Base-by-base conservation (phyloP, 2,888 invertebrate genomes). In the Luperina testacea region DNA sequence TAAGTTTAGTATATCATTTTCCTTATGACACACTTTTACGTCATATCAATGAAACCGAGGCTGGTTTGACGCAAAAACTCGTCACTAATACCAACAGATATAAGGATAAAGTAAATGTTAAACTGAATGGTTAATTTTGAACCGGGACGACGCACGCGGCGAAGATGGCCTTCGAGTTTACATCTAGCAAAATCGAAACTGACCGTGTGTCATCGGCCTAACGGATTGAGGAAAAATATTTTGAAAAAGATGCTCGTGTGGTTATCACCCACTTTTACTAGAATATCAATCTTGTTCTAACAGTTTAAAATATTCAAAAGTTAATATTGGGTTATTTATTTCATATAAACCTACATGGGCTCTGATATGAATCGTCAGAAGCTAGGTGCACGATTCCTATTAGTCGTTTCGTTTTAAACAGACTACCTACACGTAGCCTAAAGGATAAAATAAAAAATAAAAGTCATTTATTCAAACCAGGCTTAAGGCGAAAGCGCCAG, bases 181-280 rank as follows among this genome's bases (percentile, higher is more conserved):
- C 38, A 38, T 57, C 61, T 48, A 53, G 45, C 17, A 45, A 48
- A 61, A 20, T 51, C 6, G 45, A 75, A 61, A n/a, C 38, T 42
- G 17, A 38, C 8, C 15, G 13, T 78, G 80, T 70, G 69, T 27
- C 81, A 72, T 53, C 64, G 9, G 3, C n/a, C 32, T 68, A 63
- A 51, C 51, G 24, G 42, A 45, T 72, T 84, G 32, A 84, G 82
- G 85, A 82, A 82, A 82, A 82, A 53, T 3, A 32, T 75, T 63
- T 24, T n/a, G 13, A 80, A 68, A 84, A 73, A 13, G 38, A 53
- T 32, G 17, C 15, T 64, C 17, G 15, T 27, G 15, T 65, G 4
- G n/a, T 15, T 15, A 17, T 59, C 51, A 45, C 24, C 38, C 72
- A 80, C 45, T 84, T 70, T 61, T 73, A 63, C n/a, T 51, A 1